Conservation (phyloP, 2,113 vertebrate species). For the Meriones unguiculatus region DNA sequence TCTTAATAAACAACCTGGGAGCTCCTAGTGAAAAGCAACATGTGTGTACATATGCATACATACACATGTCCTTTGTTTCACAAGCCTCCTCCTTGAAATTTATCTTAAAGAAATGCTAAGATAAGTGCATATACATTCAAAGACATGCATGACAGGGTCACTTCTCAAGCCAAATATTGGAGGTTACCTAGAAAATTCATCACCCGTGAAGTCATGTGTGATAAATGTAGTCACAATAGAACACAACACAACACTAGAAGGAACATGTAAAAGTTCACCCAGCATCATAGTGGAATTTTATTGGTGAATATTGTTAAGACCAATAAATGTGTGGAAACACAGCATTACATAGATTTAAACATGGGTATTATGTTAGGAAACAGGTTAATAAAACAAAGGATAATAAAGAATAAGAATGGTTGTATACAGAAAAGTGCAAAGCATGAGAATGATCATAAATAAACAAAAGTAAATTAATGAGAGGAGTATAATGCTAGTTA, state of each 20-base stretch:
- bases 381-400: background rate
- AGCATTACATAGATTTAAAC: background rate
- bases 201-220: background rate
- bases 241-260: background rate
- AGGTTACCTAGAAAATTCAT: background rate
- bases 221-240: background rate
- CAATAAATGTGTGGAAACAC: background rate
- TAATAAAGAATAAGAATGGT: background rate
- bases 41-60: too few species aligned
- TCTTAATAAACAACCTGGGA: too few species aligned
- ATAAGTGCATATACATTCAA: background rate
- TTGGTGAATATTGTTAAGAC: background rate
- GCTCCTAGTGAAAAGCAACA: too few species aligned
- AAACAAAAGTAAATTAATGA: slow-evolving; percentile 36
- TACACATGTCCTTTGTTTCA: background rate
- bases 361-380: background rate
- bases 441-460: background rate
- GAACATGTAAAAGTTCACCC: background rate
- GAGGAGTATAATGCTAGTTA: background rate
- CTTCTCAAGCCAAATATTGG: background rate
- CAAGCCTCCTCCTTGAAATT: background rate
- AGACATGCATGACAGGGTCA: background rate
- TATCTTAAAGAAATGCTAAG: background rate
- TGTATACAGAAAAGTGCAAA: background rate
- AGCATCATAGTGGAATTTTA: background rate